Conservation (phyloP, 2,888 invertebrate genomes). For the Athalia cordata region DNA sequence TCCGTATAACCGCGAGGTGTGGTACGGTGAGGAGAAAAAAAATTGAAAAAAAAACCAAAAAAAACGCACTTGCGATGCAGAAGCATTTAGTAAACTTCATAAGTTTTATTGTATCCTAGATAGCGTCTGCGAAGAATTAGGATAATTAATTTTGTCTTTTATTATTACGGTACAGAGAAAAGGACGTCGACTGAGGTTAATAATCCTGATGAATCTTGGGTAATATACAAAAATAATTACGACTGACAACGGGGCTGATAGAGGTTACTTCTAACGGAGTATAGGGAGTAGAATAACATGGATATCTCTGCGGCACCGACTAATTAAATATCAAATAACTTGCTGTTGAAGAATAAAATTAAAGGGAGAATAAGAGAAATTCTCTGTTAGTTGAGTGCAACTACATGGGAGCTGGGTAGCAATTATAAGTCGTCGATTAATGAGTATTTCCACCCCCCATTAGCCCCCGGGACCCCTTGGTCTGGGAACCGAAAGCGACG, state of each 20-base stretch:
- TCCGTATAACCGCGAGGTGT: too few species aligned
- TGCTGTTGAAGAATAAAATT: slow-evolving; percentile 61
- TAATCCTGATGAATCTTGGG: slow-evolving; percentile 21
- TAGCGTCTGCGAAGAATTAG: too few species aligned
- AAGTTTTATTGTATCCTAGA: too few species aligned
- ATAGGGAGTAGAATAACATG: slow-evolving; percentile 53
- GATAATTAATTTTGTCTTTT: too few species aligned
- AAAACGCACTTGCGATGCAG: too few species aligned
- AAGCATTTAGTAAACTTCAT: too few species aligned
- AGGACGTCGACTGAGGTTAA: neutral
- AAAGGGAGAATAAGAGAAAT: slow-evolving; percentile 53
- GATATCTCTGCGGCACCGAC: slow-evolving; percentile 59
- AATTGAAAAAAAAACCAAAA: too few species aligned
- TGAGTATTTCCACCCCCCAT: slow-evolving; percentile 52
- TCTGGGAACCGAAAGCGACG: neutral
- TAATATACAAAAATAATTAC: slow-evolving; percentile 37
- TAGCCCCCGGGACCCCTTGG: neutral
- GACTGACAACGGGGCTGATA: slow-evolving; percentile 23
- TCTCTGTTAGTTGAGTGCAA: neutral
- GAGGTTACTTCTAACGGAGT: slow-evolving; percentile 19
- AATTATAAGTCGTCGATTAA: slow-evolving; percentile 67
- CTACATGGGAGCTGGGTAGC: slow-evolving; percentile 51
- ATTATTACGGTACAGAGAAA: too few species aligned
- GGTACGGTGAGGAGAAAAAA: too few species aligned
- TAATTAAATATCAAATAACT: slow-evolving; percentile 65